Base-by-base conservation (phyloP, 2,888 invertebrate genomes). In the Acanthopleura granulata region DNA sequence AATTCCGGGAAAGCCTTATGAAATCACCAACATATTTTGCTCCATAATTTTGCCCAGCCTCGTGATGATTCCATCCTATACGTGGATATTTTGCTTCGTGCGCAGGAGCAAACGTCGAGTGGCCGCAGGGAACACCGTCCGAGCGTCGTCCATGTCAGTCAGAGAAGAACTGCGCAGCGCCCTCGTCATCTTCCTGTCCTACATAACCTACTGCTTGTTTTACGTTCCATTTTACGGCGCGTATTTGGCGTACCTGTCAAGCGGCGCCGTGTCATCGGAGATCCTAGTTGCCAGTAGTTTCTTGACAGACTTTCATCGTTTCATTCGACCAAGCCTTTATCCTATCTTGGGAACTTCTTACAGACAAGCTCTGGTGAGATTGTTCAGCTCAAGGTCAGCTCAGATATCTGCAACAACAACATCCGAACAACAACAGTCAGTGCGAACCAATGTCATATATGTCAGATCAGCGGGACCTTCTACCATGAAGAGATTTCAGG, bases 81-180 rank as follows among this genome's bases (percentile, higher is more conserved):
- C 27, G 6, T 66, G 66, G 66, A 66, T 66, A 22, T 66, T 16
- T 27, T 66, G 25, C 66, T 66, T 66, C 66, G 66, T 66, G 29
- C 1, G 22, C 4, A 66, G 29, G 29, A 66, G 66, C 66, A 22
- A 27, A 14, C 66, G 66, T 25, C 18, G 66, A 66, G 66, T 66
- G 16, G 66, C 66, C 3, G 22, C 18, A 3, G 66, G 29, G 22
- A 66, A 66, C 29, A 6, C 22, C 22, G 16, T 27, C 29, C 27
- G 14, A 16, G 6, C 6, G 16, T 6, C 16, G 66, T 66, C 66
- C 25, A 16, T 27, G 6, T 16, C 25, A 6, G 18, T 66, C 12
- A 22, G 14, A 66, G 66, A 66, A 66, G 66, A 66, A 14, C 16
- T 66, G 29, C 22, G 66, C 18, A 66, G 66, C 66, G 66, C 66